A percentile compares a stretch with the other conserved stretches of the same genome.
phyloP scores from a whole-genome alignment of 2,113 vertebrate species.

The Heterotilapia buettikoferi region DNA sequence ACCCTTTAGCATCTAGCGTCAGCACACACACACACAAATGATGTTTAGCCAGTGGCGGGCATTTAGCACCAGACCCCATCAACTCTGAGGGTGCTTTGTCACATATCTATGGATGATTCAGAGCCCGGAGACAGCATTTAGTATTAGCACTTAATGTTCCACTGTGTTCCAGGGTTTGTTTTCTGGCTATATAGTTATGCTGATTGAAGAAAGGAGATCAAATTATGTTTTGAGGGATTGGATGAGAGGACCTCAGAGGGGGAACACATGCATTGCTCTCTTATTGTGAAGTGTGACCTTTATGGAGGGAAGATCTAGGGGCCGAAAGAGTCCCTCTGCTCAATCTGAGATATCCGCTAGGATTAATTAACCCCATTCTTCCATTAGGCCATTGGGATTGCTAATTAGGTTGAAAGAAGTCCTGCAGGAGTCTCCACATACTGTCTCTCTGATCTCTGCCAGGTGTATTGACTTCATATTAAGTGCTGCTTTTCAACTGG shows the following conservation, averaged over 20 bases:
- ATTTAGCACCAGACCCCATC: slow-evolving; percentile 65
- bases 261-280: slow-evolving; percentile 36
- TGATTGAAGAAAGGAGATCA: slow-evolving; percentile 53
- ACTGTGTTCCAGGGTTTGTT: slow-evolving; percentile 31
- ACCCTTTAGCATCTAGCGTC: slow-evolving; percentile 42
- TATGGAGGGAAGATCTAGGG: slow-evolving; percentile 48
- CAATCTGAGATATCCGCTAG: slow-evolving; percentile 54
- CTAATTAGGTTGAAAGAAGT: slow-evolving; percentile 23
- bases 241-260: slow-evolving; percentile 40
- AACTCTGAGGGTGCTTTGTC: slow-evolving; percentile 37
- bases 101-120: slow-evolving; percentile 58
- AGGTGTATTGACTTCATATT: slow-evolving; percentile 24
- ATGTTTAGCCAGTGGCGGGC: slow-evolving; percentile 39
- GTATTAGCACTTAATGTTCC: slow-evolving; percentile 50
- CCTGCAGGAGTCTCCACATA: not conserved
- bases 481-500: not conserved
- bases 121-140: slow-evolving; percentile 37
- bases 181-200: slow-evolving; percentile 27
- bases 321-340: slow-evolving; percentile 24
- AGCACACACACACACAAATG: slow-evolving; percentile 33
- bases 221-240: slow-evolving; percentile 44
- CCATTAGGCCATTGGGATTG: slow-evolving; percentile 50
- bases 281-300: slow-evolving; percentile 66
- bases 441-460: not conserved
- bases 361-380: slow-evolving; percentile 66